A percentile compares a stretch with the other conserved stretches of the same genome.
Evolutionary conservation across 2,888 invertebrate genomes (phyloP).

Genomic region (Scotopteryx bipunctaria): DNA sequence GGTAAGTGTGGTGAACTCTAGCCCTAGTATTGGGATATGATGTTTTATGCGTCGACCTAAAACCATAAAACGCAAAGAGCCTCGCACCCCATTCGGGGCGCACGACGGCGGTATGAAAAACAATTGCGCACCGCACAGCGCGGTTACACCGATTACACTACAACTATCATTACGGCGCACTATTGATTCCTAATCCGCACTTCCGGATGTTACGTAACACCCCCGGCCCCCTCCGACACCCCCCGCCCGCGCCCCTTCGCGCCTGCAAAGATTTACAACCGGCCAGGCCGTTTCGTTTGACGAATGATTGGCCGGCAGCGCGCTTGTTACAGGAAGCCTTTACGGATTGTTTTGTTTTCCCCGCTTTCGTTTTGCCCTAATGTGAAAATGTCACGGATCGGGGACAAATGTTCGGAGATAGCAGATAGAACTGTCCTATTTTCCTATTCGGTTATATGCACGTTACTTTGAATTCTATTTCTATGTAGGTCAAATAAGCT

Average conservation of each 20-base stretch:
- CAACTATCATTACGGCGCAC: conserved; percentile 82
- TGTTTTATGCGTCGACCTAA: background rate
- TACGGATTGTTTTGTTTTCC: conserved; percentile 63
- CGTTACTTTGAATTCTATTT: conserved; percentile 11
- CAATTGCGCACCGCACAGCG: conserved; percentile 67
- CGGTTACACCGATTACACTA: conserved; percentile 72
- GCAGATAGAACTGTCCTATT: conserved; percentile 27
- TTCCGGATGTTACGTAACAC: conserved; percentile 81
- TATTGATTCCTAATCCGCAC: conserved; percentile 84
- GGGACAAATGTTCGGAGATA: conserved; percentile 40
- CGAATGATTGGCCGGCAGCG: conserved; percentile 76
- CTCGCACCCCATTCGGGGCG: conserved; percentile 4
- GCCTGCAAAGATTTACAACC: conserved; percentile 73
- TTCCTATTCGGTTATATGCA: conserved; percentile 15
- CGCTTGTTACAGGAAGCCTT: conserved; percentile 60
- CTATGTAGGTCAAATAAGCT: conserved; percentile 22
- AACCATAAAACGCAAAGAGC: background rate
- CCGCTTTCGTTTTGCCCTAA: conserved; percentile 42
- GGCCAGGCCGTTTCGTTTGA: conserved; percentile 69
- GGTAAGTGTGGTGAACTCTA: background rate
- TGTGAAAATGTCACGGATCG: conserved; percentile 41
- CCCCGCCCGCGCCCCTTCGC: conserved; percentile 39
- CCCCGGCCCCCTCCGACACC: conserved; percentile 37
- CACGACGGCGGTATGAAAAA: conserved; percentile 21
- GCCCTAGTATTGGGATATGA: background rate